Evolutionary conservation across 2,113 vertebrate genomes (phyloP).

Genomic region (Trachemys scripta): DNA sequence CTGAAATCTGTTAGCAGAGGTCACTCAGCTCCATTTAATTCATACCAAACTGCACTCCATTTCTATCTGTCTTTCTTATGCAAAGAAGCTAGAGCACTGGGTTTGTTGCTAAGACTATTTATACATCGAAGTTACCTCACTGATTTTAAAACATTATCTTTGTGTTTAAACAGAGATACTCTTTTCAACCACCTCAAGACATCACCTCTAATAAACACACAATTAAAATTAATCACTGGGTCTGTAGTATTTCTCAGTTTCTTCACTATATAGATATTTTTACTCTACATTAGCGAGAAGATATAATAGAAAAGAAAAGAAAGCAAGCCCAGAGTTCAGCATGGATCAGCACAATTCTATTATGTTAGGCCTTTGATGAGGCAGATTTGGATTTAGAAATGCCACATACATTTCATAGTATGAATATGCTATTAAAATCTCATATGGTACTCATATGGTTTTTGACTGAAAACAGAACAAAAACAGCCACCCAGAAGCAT

Average conservation of each 20-base stretch:
- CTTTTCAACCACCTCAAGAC: background rate
- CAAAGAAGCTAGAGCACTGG: background rate
- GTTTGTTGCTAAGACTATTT: background rate
- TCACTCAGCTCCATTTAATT: background rate
- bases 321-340: background rate
- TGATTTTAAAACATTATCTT: background rate
- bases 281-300: background rate
- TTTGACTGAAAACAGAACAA: background rate
- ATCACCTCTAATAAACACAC: background rate
- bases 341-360: background rate
- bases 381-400: background rate
- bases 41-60: background rate
- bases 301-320: background rate
- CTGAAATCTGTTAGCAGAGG: background rate
- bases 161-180: background rate
- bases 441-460: background rate
- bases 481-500: background rate
- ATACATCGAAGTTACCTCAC: background rate
- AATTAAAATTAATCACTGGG: accelerated
- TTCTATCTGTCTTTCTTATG: background rate
- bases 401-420: background rate
- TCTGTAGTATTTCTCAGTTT: background rate
- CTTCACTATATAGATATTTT: background rate
- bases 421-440: conserved; percentile 1
- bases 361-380: conserved; percentile 23